Evolutionary conservation across 2,888 invertebrate genomes (phyloP), one percentile per base, ranked within the genome.

Genomic region (Cheilosia scutellata): DNA sequence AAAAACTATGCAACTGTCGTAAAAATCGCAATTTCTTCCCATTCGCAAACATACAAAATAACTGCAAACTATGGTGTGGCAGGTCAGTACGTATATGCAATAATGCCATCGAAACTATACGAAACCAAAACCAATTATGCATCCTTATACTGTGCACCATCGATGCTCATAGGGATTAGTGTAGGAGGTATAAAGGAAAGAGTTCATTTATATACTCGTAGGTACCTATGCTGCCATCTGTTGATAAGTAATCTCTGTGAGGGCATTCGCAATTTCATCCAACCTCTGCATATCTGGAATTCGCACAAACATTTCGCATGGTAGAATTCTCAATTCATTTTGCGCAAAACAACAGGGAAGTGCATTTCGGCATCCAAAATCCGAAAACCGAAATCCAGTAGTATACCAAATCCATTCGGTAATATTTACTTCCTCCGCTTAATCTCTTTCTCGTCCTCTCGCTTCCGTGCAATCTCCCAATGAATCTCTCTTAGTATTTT

Each of bases 391-490:
- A 9, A 11, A 4, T 37, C 9, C 37, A 11, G 11, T 37, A 37
- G 29, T 9, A 11, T 9, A 40, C 25, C 49, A 40, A 65, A 58
- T 51, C 13, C 60, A 51, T 29, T 60, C 76, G 60, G 51, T 42
- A 68, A 76, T 76, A 76, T 66, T 65, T 44, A 57, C 57, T 65
- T 57, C 44, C 55, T 74, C 44, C 49, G 49, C 75, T 47, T 57
- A 49, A 47, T 57, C 55, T 47, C 33, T 27, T 63, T 37, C 57
- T 55, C 53, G 49, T 42, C 25, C 55, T 60, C 9, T 42, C 9
- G 11, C 25, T n/a, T 57, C 31, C 40, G 11, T 29, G 27, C 58
- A 31, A 33, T 40, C 51, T 11, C 47, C 60, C 47, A 20, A 27
- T 51, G 29, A 55, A n/a, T 44, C 42, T 27, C 60, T 71, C n/a